phyloP scores from a whole-genome alignment of 53 echinoderm and acorn worm species.

The Apostichopus leukothele region DNA sequence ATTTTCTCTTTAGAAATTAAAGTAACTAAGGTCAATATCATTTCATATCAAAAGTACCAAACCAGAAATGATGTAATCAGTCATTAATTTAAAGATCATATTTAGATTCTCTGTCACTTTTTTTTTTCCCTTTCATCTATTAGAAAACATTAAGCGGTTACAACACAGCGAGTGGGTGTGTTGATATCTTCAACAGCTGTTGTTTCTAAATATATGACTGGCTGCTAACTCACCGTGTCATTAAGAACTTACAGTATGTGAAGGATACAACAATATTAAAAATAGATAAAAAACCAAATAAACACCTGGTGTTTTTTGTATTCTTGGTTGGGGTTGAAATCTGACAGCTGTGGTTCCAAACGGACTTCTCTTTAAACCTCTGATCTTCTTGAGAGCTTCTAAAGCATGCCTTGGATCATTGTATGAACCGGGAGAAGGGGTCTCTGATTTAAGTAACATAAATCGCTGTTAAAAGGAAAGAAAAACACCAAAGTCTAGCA shows the following conservation, averaged over 20 bases:
- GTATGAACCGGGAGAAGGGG: constrained; percentile 89
- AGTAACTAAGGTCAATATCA: too few relatives aligned
- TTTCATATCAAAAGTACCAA: too few relatives aligned
- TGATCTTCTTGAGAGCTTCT: constrained; percentile 86
- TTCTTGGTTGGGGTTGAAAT: constrained; percentile 80
- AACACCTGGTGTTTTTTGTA: constrained; percentile 93
- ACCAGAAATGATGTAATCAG: too few relatives aligned
- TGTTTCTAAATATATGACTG: too few relatives aligned
- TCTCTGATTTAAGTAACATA: constrained; percentile 51
- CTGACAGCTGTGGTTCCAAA: constrained; percentile 89
- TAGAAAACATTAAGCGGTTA: too few relatives aligned
- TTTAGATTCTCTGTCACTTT: too few relatives aligned
- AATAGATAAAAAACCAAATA: neutral
- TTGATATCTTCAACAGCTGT: too few relatives aligned
- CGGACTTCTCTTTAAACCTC: constrained; percentile 94
- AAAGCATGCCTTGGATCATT: constrained; percentile 96
- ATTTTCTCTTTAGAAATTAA: too few relatives aligned
- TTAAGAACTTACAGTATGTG: neutral
- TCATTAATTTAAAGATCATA: too few relatives aligned
- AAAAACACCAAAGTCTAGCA: neutral
- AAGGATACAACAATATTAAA: neutral
- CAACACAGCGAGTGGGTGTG: too few relatives aligned
- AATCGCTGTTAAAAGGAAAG: constrained; percentile 71
- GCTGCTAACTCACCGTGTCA: too few relatives aligned
- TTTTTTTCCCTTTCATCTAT: too few relatives aligned